Evolutionary conservation across 2,888 invertebrate genomes (phyloP).

Genomic region (Noctuana brunneofusca): DNA sequence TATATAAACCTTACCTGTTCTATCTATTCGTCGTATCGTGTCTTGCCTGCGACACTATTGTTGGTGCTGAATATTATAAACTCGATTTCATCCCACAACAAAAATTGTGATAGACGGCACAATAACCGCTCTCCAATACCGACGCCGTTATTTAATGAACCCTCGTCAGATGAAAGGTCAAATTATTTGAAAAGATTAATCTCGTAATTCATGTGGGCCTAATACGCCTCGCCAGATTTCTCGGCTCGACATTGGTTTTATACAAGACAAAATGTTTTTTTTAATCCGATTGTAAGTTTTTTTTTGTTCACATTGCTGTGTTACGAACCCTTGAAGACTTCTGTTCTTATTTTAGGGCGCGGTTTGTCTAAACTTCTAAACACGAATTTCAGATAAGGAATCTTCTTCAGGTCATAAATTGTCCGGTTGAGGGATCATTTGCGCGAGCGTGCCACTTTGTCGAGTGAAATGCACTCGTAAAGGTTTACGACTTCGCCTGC

Average conservation of each 20-base stretch:
- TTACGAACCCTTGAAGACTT: slow-evolving; percentile 47
- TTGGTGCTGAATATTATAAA: slow-evolving; percentile 49
- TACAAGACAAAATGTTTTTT: slow-evolving; percentile 56
- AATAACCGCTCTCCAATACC: slow-evolving; percentile 78
- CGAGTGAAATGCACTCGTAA: slow-evolving; percentile 80
- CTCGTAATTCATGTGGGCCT: slow-evolving; percentile 78
- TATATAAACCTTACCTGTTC: neutral
- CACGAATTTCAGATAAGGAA: neutral
- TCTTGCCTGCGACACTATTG: slow-evolving; percentile 35
- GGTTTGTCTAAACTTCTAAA: slow-evolving; percentile 30
- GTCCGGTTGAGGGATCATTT: slow-evolving; percentile 50
- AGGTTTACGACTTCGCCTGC: slow-evolving; percentile 73
- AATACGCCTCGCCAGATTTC: slow-evolving; percentile 71
- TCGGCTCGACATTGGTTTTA: slow-evolving; percentile 69
- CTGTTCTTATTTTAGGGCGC: slow-evolving; percentile 34
- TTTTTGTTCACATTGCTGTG: neutral
- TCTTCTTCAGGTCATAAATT: slow-evolving; percentile 26
- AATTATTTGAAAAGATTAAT: slow-evolving; percentile 83
- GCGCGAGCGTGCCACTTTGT: slow-evolving; percentile 62
- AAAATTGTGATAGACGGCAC: slow-evolving; percentile 79
- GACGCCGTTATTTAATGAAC: slow-evolving; percentile 81
- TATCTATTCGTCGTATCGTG: slow-evolving; percentile 25
- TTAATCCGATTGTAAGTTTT: slow-evolving; percentile 8
- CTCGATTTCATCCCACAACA: slow-evolving; percentile 64
- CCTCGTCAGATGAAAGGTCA: slow-evolving; percentile 82